Percentiles rank a stretch among this genome's conserved stretches.
Conservation (phyloP, 2,113 vertebrate genomes). For the Emberiza fucata region DNA sequence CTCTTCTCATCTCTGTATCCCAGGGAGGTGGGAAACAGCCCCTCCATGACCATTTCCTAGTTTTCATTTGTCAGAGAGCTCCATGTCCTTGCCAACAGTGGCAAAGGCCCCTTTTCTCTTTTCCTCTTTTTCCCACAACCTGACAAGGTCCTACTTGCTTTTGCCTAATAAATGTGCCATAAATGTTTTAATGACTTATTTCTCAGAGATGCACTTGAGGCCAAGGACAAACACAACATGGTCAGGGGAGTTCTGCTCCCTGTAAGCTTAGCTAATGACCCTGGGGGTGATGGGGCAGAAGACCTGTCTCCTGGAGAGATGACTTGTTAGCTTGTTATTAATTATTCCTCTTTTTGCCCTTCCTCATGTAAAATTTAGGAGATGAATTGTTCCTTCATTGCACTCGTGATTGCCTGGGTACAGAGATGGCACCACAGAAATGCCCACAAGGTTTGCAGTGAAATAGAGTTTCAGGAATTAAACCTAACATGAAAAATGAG, state of each 20-base stretch:
- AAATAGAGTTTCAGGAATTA: not conserved
- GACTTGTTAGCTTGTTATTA: not conserved
- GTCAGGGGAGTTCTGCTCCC: not conserved
- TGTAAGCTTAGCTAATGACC: not conserved
- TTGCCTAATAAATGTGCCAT: not conserved
- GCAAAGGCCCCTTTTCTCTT: not conserved
- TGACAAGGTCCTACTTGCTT: not conserved
- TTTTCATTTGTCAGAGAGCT: not conserved
- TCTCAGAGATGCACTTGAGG: not conserved
- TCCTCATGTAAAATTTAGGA: not conserved
- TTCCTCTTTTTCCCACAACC: not conserved
- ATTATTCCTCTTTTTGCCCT: not conserved
- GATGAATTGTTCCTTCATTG: not conserved
- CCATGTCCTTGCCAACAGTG: not conserved
- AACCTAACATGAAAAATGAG: not conserved
- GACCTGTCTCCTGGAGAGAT: not conserved
- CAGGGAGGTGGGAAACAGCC: not conserved
- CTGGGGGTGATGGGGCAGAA: not conserved
- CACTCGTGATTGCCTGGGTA: fast-evolving
- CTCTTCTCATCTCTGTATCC: not conserved
- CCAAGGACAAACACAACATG: not conserved
- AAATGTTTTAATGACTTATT: not conserved
- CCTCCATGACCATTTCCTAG: not conserved
- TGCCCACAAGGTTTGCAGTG: not conserved
- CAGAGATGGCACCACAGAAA: not conserved